Evolutionary conservation across 30 jellyfish, hydroid and myxozoan genomes (phyloP).

Genomic region (Aurelia aurita complex sp. Pacific): DNA sequence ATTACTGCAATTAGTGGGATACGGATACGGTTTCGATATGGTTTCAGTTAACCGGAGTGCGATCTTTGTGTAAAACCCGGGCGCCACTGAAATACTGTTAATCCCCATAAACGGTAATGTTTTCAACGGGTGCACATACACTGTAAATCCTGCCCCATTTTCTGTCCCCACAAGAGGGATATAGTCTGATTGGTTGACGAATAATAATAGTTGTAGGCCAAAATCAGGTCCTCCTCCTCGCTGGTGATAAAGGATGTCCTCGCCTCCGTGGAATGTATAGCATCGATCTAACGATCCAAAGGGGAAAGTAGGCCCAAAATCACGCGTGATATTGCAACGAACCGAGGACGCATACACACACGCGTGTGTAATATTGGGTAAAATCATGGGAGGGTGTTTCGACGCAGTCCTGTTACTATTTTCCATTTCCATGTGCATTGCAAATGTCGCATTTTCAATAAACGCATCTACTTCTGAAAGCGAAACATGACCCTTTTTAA

Average conservation of each 20-base stretch:
- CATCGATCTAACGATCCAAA: neutral
- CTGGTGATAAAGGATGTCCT: slow-evolving; percentile 12
- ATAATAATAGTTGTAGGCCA: slow-evolving; percentile 38
- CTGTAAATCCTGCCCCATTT: slow-evolving; percentile 50
- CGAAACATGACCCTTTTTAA: neutral
- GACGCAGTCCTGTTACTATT: slow-evolving; percentile 26
- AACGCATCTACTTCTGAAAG: neutral
- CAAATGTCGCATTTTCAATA: neutral
- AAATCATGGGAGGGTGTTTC: slow-evolving; percentile 31
- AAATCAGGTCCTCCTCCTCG: slow-evolving; percentile 33
- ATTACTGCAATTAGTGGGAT: slow-evolving; percentile 43
- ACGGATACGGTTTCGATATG: slow-evolving; percentile 16
- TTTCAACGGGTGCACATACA: slow-evolving; percentile 11
- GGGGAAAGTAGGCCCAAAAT: slow-evolving; percentile 32
- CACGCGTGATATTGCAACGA: slow-evolving; percentile 30
- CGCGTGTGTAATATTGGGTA: slow-evolving; percentile 4
- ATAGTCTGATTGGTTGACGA: slow-evolving; percentile 31
- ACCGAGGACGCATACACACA: slow-evolving; percentile 10
- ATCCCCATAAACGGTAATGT: slow-evolving; percentile 39
- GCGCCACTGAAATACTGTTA: slow-evolving; percentile 36
- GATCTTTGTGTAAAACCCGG: slow-evolving; percentile 23
- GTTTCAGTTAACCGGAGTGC: slow-evolving; percentile 12
- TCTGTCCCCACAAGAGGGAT: slow-evolving; percentile 31
- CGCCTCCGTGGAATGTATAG: slow-evolving; percentile 26
- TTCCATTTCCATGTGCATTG: slow-evolving; percentile 22